These are phyloP conservation scores for Stictonetta naevosa DNA, from an alignment of 2,113 vertebrate genomes.

Conservation along the genomic window DNA sequence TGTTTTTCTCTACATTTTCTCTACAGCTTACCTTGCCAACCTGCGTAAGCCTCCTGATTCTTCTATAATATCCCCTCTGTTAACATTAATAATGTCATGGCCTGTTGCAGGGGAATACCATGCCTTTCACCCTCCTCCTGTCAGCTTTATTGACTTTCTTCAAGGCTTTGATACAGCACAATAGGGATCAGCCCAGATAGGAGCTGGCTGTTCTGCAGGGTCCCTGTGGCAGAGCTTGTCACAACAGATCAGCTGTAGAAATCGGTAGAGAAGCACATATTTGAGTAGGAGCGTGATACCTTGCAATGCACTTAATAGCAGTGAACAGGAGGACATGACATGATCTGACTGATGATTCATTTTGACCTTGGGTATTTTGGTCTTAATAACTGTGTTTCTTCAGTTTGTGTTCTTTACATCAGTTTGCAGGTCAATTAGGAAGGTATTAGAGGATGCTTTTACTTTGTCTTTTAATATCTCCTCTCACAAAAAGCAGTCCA, in stretches of 20 bases:
- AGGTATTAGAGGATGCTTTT: neutral
- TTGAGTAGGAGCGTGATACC: slow-evolving; percentile 33
- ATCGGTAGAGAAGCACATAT: neutral
- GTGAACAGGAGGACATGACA: neutral
- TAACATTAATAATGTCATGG: neutral
- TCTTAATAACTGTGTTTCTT: slow-evolving; percentile 14
- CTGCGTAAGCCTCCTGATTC: neutral
- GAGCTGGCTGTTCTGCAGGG: neutral
- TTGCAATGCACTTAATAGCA: slow-evolving; percentile 20
- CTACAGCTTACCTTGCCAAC: neutral
- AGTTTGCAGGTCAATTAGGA: neutral
- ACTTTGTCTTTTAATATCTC: neutral
- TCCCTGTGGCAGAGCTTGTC: slow-evolving; percentile 37
- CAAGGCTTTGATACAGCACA: slow-evolving; percentile 47
- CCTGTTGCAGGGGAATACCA: neutral
- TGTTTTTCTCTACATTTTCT: neutral
- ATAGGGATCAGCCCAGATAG: neutral
- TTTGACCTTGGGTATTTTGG: slow-evolving; percentile 20
- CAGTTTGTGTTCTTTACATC: neutral
- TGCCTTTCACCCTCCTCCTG: neutral
- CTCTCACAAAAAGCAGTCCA: neutral
- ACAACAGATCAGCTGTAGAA: slow-evolving; percentile 28
- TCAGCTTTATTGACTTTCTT: slow-evolving; percentile 51
- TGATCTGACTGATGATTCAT: slow-evolving; percentile 1
- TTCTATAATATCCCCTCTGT: neutral